These are phyloP conservation scores for Cephus sareptanus DNA, from an alignment of 2,888 invertebrate genomes.

Conservation along the genomic window DNA sequence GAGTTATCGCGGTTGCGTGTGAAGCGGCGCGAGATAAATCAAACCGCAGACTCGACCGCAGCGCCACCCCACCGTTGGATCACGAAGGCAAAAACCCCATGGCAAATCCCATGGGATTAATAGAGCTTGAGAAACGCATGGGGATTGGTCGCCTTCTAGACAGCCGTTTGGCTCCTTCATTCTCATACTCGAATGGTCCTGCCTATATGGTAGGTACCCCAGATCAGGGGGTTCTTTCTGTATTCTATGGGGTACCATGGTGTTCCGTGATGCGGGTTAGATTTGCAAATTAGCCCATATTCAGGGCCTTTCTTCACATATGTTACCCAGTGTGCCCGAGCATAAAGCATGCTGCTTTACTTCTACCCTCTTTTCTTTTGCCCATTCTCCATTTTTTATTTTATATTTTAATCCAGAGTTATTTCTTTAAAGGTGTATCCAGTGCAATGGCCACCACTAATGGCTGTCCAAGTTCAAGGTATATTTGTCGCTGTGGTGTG, in stretches of 20 bases:
- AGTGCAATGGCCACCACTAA: background rate
- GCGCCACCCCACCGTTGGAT: constrained; percentile 53
- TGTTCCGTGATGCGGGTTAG: background rate
- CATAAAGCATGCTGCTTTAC: background rate
- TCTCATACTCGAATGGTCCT: background rate
- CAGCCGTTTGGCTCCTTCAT: constrained; percentile 1
- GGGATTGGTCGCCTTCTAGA: constrained; percentile 1
- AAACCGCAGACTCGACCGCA: constrained; percentile 58
- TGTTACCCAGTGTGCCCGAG: background rate
- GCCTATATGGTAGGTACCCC: background rate
- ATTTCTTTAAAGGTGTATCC: background rate
- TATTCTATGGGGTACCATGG: background rate
- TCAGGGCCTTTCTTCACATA: background rate
- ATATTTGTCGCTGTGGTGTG: background rate
- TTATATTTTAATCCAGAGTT: background rate
- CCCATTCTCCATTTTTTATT: background rate
- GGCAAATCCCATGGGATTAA: constrained; percentile 60
- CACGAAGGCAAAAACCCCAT: constrained; percentile 56
- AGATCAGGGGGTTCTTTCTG: background rate
- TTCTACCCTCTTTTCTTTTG: background rate
- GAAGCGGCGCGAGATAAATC: constrained; percentile 63
- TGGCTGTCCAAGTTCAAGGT: background rate
- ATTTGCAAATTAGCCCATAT: background rate
- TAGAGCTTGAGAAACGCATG: constrained; percentile 45
- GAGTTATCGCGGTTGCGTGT: constrained; percentile 64